Evolutionary conservation across 1,140 invertebrate genomes (phyloP).

Genomic region (Neodiprion virginianus): DNA sequence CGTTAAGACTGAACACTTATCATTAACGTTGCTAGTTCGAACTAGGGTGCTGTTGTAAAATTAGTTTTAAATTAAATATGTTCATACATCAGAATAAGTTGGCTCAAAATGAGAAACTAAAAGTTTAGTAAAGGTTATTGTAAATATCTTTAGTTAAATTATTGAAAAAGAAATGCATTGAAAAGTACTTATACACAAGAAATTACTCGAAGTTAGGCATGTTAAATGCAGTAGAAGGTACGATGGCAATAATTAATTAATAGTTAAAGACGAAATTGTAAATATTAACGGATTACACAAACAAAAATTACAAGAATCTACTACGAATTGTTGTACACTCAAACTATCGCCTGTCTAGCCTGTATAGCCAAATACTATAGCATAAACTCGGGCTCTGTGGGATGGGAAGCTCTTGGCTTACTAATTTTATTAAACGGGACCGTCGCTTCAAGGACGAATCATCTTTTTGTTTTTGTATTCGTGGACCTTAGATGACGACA

Average conservation of each 20-base stretch:
- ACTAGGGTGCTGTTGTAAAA: too few relatives aligned
- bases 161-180: too few relatives aligned
- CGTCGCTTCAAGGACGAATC: neutral
- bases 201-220: neutral
- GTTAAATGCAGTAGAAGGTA: neutral
- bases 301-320: too few relatives aligned
- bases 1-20: too few relatives aligned
- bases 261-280: neutral
- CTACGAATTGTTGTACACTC: neutral
- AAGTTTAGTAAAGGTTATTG: too few relatives aligned
- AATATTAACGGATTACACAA: too few relatives aligned
- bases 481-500: conserved; percentile 17
- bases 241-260: neutral
- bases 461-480: conserved; percentile 9
- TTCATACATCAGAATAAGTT: too few relatives aligned
- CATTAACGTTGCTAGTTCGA: too few relatives aligned
- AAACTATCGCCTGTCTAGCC: neutral
- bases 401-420: conserved; percentile 28
- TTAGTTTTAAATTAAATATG: too few relatives aligned
- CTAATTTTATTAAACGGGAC: conserved; percentile 18
- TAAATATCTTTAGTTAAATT: too few relatives aligned
- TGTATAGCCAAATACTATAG: neutral
- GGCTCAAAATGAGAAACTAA: too few relatives aligned
- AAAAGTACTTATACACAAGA: neutral
- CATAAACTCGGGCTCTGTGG: conserved; percentile 3